These are phyloP conservation scores for Limnodromus scolopaceus DNA, from an alignment of 2,797 vertebrate genomes.

Conservation along the genomic window DNA sequence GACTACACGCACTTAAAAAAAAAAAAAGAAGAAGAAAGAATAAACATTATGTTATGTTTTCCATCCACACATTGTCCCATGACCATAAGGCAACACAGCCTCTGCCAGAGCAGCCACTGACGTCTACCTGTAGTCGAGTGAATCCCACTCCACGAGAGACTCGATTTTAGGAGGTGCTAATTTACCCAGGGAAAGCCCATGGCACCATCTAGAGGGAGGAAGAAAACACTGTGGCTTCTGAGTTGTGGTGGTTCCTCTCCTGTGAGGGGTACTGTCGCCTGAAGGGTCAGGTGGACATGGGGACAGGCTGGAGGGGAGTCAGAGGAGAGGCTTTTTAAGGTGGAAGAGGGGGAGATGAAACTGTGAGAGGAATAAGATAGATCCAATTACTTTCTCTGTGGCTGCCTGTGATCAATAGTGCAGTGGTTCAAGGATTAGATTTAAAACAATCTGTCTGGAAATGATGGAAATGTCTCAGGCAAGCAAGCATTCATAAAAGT, in stretches of 20 bases:
- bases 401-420: neutral
- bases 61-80: neutral
- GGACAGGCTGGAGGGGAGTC: neutral
- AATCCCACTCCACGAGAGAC: neutral
- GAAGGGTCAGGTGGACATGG: neutral
- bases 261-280: neutral
- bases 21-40: too few species aligned
- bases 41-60: neutral
- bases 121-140: neutral
- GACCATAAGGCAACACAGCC: neutral
- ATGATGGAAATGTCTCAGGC: neutral
- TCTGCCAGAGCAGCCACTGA: neutral
- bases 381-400: neutral
- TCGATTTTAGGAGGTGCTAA: neutral
- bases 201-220: slow-evolving; percentile 59
- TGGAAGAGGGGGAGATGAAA: neutral
- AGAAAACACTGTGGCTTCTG: neutral
- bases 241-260: neutral
- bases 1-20: neutral
- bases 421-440: neutral
- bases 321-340: neutral
- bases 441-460: slow-evolving; percentile 26
- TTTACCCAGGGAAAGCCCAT: neutral
- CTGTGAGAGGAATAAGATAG: neutral
- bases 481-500: neutral